A percentile compares a stretch with the other conserved stretches of the same genome.
These are phyloP conservation scores for Uropsilus gracilis DNA, from an alignment of 2,113 vertebrate genomes.

Conservation along the genomic window DNA sequence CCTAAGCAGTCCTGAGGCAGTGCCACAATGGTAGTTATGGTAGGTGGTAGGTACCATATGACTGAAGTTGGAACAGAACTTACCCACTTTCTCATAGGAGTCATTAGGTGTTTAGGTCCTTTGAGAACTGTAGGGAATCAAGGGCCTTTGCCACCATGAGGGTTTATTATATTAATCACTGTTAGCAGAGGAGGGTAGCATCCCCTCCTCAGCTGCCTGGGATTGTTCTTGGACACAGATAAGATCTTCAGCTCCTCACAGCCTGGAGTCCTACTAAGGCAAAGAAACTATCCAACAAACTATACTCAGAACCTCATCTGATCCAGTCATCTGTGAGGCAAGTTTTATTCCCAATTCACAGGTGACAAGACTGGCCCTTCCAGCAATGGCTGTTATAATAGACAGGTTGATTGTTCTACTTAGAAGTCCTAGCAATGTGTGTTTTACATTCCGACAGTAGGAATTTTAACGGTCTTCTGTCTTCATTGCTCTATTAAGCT, in stretches of 20 bases:
- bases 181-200: not conserved
- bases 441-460: slow-evolving; percentile 15
- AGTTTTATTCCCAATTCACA: slow-evolving; percentile 39
- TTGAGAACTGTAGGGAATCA: not conserved
- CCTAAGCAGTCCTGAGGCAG: not conserved
- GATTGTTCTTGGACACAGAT: not conserved
- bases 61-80: not conserved
- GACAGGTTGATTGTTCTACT: slow-evolving; percentile 17
- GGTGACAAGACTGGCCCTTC: slow-evolving; percentile 8
- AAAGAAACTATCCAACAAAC: too few species aligned
- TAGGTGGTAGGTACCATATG: too few species aligned
- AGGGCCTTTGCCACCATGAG: not conserved
- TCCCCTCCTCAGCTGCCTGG: not conserved
- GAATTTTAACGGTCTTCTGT: slow-evolving; percentile 29
- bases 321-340: not conserved
- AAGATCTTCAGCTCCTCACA: not conserved
- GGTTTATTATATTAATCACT: not conserved
- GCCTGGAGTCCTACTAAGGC: not conserved
- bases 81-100: not conserved
- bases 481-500: not conserved
- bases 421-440: slow-evolving; percentile 16
- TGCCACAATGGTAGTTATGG: not conserved
- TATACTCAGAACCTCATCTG: not conserved
- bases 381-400: not conserved
- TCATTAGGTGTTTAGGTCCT: not conserved